A percentile compares a stretch with the other conserved stretches of the same genome.
These are phyloP conservation scores for Auanema freiburgensis DNA, from an alignment of 2,888 invertebrate genomes.

Conservation along the genomic window DNA sequence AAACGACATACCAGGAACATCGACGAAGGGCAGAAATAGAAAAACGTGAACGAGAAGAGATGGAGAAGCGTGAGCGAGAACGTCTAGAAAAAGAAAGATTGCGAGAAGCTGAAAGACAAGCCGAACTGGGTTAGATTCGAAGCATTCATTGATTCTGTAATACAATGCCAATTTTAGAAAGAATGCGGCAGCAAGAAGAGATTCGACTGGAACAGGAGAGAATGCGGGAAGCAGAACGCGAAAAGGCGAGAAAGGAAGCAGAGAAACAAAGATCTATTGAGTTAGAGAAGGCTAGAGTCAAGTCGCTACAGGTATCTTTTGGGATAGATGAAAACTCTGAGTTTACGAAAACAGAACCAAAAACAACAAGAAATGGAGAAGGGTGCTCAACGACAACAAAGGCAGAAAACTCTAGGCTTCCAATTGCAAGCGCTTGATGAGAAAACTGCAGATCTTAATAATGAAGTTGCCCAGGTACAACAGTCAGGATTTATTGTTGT, in stretches of 20 bases:
- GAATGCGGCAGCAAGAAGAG: slow-evolving; percentile 13
- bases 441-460: slow-evolving; percentile 78
- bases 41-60: slow-evolving; percentile 77
- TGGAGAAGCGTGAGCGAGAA: slow-evolving; percentile 80
- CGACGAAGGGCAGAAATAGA: slow-evolving; percentile 70
- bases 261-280: slow-evolving; percentile 91
- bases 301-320: slow-evolving; percentile 75
- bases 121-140: slow-evolving; percentile 22
- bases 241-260: slow-evolving; percentile 80
- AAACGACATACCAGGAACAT: slow-evolving; percentile 37
- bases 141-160: not conserved
- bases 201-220: slow-evolving; percentile 79
- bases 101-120: slow-evolving; percentile 50
- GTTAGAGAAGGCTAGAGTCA: slow-evolving; percentile 88
- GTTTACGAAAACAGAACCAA: slow-evolving; percentile 39
- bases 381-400: slow-evolving; percentile 83
- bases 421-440: slow-evolving; percentile 76
- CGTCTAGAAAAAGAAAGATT: slow-evolving; percentile 70
- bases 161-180: slow-evolving; percentile 10
- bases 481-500: too few relatives aligned
- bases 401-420: slow-evolving; percentile 80
- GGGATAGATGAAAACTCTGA: not conserved
- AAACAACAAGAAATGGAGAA: slow-evolving; percentile 68
- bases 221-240: slow-evolving; percentile 65
- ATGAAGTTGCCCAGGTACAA: slow-evolving; percentile 68